phyloP scores from a whole-genome alignment of 2,113 vertebrate species.

The Notothenia coriiceps region DNA sequence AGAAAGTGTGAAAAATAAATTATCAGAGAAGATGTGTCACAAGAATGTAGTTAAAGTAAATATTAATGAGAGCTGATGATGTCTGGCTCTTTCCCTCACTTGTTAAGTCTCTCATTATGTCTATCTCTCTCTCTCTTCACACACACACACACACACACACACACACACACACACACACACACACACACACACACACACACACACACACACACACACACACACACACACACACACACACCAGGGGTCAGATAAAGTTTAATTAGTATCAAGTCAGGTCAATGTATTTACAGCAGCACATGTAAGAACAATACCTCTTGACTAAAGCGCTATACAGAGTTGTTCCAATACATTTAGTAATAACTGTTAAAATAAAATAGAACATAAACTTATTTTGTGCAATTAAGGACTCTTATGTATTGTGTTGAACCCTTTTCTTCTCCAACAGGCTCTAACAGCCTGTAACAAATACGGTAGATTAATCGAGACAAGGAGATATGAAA shows the following conservation, averaged over 20 bases:
- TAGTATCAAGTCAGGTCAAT: neutral
- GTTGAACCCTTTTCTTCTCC: too few species aligned
- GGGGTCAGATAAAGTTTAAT: conserved; percentile 20
- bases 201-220: too few species aligned
- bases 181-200: too few species aligned
- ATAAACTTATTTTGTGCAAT: neutral
- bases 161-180: too few species aligned
- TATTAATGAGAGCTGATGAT: neutral
- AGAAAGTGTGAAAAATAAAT: conserved; percentile 7
- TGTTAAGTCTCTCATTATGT: too few species aligned
- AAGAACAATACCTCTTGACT: neutral
- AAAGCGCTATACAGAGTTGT: neutral
- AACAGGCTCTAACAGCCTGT: too few species aligned
- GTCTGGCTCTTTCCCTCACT: too few species aligned
- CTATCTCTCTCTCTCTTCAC: too few species aligned
- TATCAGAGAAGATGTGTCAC: conserved; percentile 1
- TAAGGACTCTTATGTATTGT: too few species aligned
- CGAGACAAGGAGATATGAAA: neutral
- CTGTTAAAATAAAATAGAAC: too few species aligned
- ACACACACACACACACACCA: neutral
- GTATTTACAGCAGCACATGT: conserved; percentile 3
- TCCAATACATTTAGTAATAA: neutral
- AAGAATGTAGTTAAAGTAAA: conserved; percentile 1
- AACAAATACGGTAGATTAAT: too few species aligned
- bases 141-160: too few species aligned